Evolutionary conservation across 1,140 invertebrate species (phyloP), one percentile per base, ranked within the genome.

Genomic region (Euura saliciscinereae): DNA sequence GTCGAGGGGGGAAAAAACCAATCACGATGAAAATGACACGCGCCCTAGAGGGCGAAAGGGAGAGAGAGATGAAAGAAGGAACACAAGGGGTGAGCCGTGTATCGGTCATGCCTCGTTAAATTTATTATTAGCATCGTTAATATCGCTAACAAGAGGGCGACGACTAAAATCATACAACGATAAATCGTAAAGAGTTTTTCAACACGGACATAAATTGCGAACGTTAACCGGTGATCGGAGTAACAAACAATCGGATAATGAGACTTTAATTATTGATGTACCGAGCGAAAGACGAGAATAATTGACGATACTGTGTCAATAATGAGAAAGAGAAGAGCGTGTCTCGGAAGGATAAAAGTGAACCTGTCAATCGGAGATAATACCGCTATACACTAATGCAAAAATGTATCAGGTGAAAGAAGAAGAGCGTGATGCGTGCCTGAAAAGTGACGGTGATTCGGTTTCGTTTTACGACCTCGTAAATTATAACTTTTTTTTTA

Each of bases 11-110:
- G 51, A n/a, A 6, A 59, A 59, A 59, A 59, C 51, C 51, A 59
- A 59, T 59, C 51, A 59, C 51, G 51, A 59, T 59, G 51, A 59
- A 59, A 59, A 59, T 59, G 51, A 59, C 51, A 59, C 51, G 51
- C 51, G 51, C 51, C 51, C 13, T 28, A 28, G 28, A 28, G 28
- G 28, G 28, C 28, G 28, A 28, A 28, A n/a, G 51, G 28, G 28
- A 28, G 28, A 28, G 28, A 28, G 28, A 28, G 28, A 28, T 28
- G 28, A 28, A 28, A 28, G 28, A 28, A 28, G 28, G 28, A 28
- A 28, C 51, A n/a, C 6, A 28, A 28, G 13, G 51, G 51, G 51
- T n/a, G 51, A 59, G 51, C 51, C 51, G 51, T 28, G 28, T 28
- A 28, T 28, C 28, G 28, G 13, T n/a, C 51, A 6, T 59, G 51